Base-by-base conservation (phyloP, 1,140 invertebrate genomes). In the Trichogramma pretiosum region DNA sequence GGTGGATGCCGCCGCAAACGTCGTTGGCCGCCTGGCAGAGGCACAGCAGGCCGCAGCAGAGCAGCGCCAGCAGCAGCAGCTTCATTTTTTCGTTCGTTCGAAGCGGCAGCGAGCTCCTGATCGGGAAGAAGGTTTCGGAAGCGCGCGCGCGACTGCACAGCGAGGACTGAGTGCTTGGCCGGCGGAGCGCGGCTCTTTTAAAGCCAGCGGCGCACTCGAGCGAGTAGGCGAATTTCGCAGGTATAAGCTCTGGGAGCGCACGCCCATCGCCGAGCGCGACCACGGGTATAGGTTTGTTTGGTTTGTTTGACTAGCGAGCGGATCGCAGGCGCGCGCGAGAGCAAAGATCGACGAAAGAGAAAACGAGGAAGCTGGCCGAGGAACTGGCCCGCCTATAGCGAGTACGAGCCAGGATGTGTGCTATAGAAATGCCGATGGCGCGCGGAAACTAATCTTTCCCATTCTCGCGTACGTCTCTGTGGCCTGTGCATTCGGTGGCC, bases 371-470 rank as follows among this genome's bases (percentile, higher is more conserved):
- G n/a, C n/a, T n/a, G n/a, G n/a, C n/a, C n/a, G n/a, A n/a, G n/a
- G n/a, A n/a, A n/a, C 41, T 57, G 56, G 62, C 53, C 55, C 58
- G 48, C 46, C 37, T 14, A 17, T 23, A 19, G 37, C 16, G 10
- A 37, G n/a, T n/a, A n/a, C n/a, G n/a, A n/a, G n/a, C n/a, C n/a
- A 64, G 61, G 60, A 63, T 65, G 61, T 65, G 53, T 65, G 46
- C n/a, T 60, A 58, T 57, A 65, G 64, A 65, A 65, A 64, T 65
- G n/a, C n/a, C 58, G 54, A 56, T 51, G 21, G 53, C 55, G 39
- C 55, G 58, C 26, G 18, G 23, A 34, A 19, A 22, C 18, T 9
- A 30, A 4, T 13, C 14, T 9, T n/a, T n/a, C n/a, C n/a, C n/a
- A n/a, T n/a, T n/a, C 3, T 7, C 30, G 14, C 30, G 42, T 26